Evolutionary conservation across 2,888 invertebrate species (phyloP), one percentile per base, ranked within the genome.

Genomic region (Noctuana brunneofusca): DNA sequence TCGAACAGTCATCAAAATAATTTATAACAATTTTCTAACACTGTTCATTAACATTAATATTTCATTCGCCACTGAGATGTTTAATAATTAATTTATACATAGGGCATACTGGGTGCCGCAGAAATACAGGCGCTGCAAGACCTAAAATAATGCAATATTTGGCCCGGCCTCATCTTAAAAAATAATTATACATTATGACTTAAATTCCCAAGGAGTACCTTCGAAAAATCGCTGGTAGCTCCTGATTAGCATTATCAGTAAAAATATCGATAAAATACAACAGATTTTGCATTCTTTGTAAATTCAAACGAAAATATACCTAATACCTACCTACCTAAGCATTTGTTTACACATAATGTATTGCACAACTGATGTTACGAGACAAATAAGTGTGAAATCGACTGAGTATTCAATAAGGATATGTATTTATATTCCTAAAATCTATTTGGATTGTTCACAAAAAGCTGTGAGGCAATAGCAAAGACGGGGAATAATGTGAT

Each of bases 1-100:
- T 92, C 89, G 91, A 92, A 92, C 92, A 92, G 92, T 92, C 92
- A 92, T 92, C 92, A 92, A 92, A 92, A 92, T 92, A 92, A 92
- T 92, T 92, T 92, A 92, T 92, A 92, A 92, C 92, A 91, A 92
- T 90, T 92, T 92, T 91, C 91, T 90, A 90, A 91, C 90, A 91
- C 90, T 91, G 91, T 88, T 86, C 87, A 87, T 89, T 84, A 89
- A 89, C 89, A 91, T 89, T 84, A 85, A 87, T 87, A 84, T 81
- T 83, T 81, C 88, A 89, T 85, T 87, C 89, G 83, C 86, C 90
- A 89, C 87, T 86, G 88, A 89, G 89, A 88, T 89, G 89, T 84
- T 87, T 70, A 80, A 84, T 82, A 80, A 81, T 79, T 84, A 84
- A 83, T 75, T 78, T 80, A 78, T 83, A 87, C 85, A 87, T 72